phyloP scores from a whole-genome alignment of 37 sponge, comb jelly and placozoan genomes.

The Haliclona indistincta region DNA sequence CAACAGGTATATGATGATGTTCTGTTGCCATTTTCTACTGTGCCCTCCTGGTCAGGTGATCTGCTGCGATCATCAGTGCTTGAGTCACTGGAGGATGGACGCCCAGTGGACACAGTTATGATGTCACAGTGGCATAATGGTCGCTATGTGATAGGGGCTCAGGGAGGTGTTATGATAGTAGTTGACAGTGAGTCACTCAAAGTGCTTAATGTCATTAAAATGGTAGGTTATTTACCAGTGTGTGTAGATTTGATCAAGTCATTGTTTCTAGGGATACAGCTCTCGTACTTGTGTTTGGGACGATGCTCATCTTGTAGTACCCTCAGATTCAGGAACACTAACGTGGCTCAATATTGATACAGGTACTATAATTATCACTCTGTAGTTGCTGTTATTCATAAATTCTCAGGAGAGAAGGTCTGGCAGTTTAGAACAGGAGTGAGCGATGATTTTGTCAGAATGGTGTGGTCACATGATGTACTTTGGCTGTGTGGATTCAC shows the following conservation, averaged over 20 bases:
- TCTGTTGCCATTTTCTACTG: neutral
- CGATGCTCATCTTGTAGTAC: constrained; percentile 40
- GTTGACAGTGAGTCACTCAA: constrained; percentile 22
- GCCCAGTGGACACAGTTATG: constrained; percentile 2
- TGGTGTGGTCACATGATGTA: constrained; percentile 32
- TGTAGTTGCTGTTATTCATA: too few species aligned
- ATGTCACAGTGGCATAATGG: constrained; percentile 32
- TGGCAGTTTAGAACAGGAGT: constrained; percentile 10
- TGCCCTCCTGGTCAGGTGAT: neutral
- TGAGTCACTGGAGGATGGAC: neutral
- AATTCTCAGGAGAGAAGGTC: constrained; percentile 17
- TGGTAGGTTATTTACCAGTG: constrained; percentile 19
- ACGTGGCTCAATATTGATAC: constrained; percentile 44
- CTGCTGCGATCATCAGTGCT: constrained; percentile 8
- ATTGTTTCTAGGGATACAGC: constrained; percentile 34
- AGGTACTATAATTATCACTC: neutral
- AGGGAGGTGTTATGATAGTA: constrained; percentile 46
- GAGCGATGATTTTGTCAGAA: constrained; percentile 42
- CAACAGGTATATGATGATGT: neutral
- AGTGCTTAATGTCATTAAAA: neutral
- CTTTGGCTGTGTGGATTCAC: constrained; percentile 74
- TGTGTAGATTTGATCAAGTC: neutral
- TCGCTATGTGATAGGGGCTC: constrained; percentile 30
- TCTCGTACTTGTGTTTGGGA: constrained; percentile 70
- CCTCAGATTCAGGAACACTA: constrained; percentile 57